phyloP scores from a whole-genome alignment of 2,888 invertebrate genomes.

The Cephus rjabovi region DNA sequence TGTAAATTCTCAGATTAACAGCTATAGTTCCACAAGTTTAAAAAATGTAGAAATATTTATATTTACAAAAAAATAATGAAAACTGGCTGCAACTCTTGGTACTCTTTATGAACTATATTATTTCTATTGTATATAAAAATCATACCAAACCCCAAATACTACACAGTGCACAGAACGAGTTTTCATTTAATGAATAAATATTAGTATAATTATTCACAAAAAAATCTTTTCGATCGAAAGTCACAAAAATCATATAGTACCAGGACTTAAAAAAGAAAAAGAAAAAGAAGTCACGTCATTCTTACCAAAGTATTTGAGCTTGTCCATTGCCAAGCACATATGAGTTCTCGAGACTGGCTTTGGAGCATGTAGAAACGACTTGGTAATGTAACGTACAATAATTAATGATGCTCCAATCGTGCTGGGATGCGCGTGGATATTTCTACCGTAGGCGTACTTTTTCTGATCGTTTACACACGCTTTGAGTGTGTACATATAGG shows the following conservation, averaged over 20 bases:
- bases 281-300: background rate
- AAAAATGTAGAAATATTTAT: background rate
- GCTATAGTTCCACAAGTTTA: background rate
- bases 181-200: background rate
- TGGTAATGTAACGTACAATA: background rate
- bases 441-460: background rate
- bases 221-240: background rate
- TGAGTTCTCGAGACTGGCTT: background rate
- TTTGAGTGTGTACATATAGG: background rate
- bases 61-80: background rate
- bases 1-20: background rate
- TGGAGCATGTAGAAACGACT: background rate
- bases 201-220: background rate
- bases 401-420: background rate
- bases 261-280: background rate
- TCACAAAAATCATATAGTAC: background rate
- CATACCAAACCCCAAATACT: too few relatives aligned
- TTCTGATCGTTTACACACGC: background rate
- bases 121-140: background rate
- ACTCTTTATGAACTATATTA: background rate
- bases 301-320: background rate
- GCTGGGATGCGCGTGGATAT: background rate
- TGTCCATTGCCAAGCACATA: background rate
- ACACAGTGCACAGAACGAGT: background rate
- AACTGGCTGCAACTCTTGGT: background rate